phyloP scores from a whole-genome alignment of 1,140 invertebrate species.

The Drosophila setifemur region DNA sequence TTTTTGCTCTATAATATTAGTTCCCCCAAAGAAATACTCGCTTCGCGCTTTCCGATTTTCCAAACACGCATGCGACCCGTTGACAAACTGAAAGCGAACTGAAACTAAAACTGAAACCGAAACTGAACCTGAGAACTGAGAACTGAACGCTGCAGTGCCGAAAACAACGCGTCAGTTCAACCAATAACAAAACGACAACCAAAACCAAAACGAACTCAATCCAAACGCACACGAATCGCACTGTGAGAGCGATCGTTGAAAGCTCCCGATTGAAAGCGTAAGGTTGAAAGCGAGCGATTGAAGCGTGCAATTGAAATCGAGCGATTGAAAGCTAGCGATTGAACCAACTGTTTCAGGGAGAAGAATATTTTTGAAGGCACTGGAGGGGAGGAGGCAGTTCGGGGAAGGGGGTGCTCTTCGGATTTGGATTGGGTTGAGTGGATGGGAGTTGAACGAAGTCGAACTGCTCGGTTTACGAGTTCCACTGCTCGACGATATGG shows the following conservation, averaged over 20 bases:
- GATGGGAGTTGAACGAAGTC: constrained; percentile 36
- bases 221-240: constrained; percentile 24
- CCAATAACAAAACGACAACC: constrained; percentile 55
- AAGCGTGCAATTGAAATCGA: constrained; percentile 11
- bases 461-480: constrained; percentile 40
- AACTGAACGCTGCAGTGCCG: constrained; percentile 11
- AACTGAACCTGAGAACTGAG: constrained; percentile 56
- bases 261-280: constrained; percentile 1
- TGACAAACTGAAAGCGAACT: constrained; percentile 71
- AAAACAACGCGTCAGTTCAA: constrained; percentile 46
- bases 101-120: constrained; percentile 38
- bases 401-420: neutral
- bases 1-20: neutral
- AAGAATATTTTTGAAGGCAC: constrained; percentile 9
- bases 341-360: constrained; percentile 22
- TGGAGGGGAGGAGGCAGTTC: neutral
- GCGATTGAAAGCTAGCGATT: constrained; percentile 2
- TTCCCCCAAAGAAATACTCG: neutral
- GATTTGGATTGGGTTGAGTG: constrained; percentile 31
- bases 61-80: constrained; percentile 70
- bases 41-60: neutral
- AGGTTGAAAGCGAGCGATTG: constrained; percentile 11
- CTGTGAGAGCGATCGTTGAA: constrained; percentile 49
- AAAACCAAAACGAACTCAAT: constrained; percentile 59
- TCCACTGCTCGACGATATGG: constrained; percentile 35